phyloP scores from a whole-genome alignment of 2,113 vertebrate genomes.

The human (Homo sapiens) region GRCh38 chrX:72549501-72550000 shows the following conservation, averaged over 20 bases:
- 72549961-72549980: not conserved
- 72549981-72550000: constrained; percentile 6
- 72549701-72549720: not conserved
- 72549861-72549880: not conserved
- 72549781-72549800: not conserved
- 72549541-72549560: constrained; percentile 36
- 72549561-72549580: not conserved
- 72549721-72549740: not conserved
- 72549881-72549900: not conserved
- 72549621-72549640: not conserved
- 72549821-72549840: not conserved
- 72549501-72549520: not conserved
- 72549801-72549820: not conserved
- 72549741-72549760: constrained; percentile 1
- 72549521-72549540: not conserved
- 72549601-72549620: not conserved
- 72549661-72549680: not conserved
- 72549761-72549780: constrained; percentile 8
- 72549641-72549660: not conserved
- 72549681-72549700: constrained; percentile 25
- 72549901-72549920: not conserved
- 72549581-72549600: not conserved
- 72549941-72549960: constrained; percentile 29
- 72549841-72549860: not conserved
- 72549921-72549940: not conserved